Evolutionary conservation across 2,888 invertebrate species (phyloP).

Genomic region (Andrena camellia): DNA sequence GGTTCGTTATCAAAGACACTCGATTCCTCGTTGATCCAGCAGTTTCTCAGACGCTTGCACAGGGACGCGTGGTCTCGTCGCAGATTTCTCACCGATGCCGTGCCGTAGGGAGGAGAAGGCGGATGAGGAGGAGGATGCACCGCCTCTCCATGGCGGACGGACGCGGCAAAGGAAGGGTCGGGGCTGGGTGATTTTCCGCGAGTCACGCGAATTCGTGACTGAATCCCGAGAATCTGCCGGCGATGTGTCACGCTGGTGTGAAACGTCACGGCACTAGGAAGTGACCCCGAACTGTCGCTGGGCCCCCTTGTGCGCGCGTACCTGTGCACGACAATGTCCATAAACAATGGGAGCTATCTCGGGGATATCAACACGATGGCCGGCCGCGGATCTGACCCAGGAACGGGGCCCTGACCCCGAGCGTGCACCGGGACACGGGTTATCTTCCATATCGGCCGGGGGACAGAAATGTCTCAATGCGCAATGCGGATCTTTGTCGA

Average conservation of each 20-base stretch:
- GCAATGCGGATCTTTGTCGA: slow-evolving; percentile 69
- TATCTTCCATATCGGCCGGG: slow-evolving; percentile 74
- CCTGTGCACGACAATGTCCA: slow-evolving; percentile 79
- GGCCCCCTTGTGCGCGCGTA: slow-evolving; percentile 58
- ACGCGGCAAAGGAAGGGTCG: slow-evolving; percentile 26
- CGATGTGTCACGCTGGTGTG: slow-evolving; percentile 79
- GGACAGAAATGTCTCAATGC: slow-evolving; percentile 81
- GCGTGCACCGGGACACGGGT: slow-evolving; percentile 70
- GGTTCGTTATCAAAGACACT: not conserved
- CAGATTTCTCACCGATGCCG: slow-evolving; percentile 38
- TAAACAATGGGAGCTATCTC: slow-evolving; percentile 82
- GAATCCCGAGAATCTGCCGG: slow-evolving; percentile 76
- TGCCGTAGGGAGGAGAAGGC: not conserved
- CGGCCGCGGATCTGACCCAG: slow-evolving; percentile 78
- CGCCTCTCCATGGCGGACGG: not conserved
- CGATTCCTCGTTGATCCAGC: not conserved
- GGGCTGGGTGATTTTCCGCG: slow-evolving; percentile 69
- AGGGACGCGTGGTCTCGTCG: not conserved
- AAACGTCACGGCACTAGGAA: slow-evolving; percentile 81
- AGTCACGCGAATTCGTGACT: slow-evolving; percentile 81
- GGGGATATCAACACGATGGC: slow-evolving; percentile 80
- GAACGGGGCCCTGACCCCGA: slow-evolving; percentile 79
- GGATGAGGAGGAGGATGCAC: not conserved
- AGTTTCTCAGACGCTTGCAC: slow-evolving; percentile 7
- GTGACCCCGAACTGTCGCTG: slow-evolving; percentile 81